Conservation (phyloP, 2,113 vertebrate genomes). For the Falcunculus frontatus region DNA sequence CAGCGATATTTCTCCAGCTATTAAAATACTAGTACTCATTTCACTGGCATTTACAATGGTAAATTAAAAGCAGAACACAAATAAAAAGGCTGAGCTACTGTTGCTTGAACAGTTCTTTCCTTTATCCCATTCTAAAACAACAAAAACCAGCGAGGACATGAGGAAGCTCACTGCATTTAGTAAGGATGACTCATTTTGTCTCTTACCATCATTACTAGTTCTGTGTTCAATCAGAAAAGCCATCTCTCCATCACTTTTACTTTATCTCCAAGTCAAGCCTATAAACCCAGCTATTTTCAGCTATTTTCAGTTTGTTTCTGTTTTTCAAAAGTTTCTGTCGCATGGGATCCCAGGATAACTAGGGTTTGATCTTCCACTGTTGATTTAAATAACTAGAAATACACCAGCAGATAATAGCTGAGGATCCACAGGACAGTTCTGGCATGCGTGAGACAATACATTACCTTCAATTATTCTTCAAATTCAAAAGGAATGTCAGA, state of each 20-base stretch:
- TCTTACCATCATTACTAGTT: neutral
- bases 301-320: neutral
- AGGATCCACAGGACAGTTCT: neutral
- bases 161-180: neutral
- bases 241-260: neutral
- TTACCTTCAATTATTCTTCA: neutral
- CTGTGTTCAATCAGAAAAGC: neutral
- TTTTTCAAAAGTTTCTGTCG: neutral
- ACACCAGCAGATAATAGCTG: neutral
- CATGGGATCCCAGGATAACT: neutral
- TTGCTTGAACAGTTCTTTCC: neutral
- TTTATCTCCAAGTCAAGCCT: neutral
- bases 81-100: neutral
- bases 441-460: neutral
- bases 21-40: neutral
- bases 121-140: neutral
- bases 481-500: neutral
- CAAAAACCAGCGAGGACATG: fast-evolving
- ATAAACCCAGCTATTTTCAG: neutral
- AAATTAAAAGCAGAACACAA: neutral
- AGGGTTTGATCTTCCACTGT: neutral
- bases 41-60: neutral
- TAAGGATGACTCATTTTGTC: neutral
- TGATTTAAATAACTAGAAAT: neutral
- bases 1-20: neutral